Conservation (phyloP, 2,113 vertebrate genomes). For the Thinocorus orbignyianus region DNA sequence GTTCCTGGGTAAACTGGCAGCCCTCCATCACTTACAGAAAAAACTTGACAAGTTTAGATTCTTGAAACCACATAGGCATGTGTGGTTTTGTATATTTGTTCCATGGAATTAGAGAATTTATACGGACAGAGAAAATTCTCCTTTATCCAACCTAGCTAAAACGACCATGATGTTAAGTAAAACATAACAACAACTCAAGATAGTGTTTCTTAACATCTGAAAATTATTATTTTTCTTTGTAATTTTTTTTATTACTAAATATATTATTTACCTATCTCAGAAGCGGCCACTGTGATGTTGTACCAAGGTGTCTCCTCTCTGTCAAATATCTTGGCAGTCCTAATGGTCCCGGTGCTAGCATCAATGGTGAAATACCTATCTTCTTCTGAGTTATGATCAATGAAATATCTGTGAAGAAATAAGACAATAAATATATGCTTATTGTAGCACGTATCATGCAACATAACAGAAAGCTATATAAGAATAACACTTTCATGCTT, state of each 20-base stretch:
- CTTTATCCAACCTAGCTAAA: not conserved
- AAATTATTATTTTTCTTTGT: not conserved
- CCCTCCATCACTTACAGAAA: not conserved
- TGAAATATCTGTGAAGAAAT: conserved; percentile 83
- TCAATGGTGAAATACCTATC: conserved; percentile 87
- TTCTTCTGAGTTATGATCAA: conserved; percentile 80
- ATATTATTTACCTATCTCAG: conserved; percentile 88
- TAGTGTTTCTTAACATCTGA: not conserved
- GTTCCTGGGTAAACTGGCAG: not conserved
- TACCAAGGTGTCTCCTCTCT: conserved; percentile 90
- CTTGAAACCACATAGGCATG: not conserved
- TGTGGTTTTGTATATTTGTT: not conserved
- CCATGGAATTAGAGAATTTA: not conserved
- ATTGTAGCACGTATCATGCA: not conserved
- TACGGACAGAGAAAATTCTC: not conserved
- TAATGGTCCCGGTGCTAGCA: conserved; percentile 85
- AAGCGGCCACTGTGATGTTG: conserved; percentile 92
- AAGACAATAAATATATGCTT: not conserved
- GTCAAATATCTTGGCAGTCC: conserved; percentile 87
- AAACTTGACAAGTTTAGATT: not conserved
- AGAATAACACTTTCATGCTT: not conserved
- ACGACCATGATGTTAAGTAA: not conserved
- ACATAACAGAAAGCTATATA: not conserved
- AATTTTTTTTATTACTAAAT: not conserved
- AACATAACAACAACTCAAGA: not conserved